Percentiles rank a stretch among this genome's conserved stretches.
These are phyloP conservation scores for Cathartes aura DNA, from an alignment of 2,113 vertebrate species.

Conservation along the genomic window DNA sequence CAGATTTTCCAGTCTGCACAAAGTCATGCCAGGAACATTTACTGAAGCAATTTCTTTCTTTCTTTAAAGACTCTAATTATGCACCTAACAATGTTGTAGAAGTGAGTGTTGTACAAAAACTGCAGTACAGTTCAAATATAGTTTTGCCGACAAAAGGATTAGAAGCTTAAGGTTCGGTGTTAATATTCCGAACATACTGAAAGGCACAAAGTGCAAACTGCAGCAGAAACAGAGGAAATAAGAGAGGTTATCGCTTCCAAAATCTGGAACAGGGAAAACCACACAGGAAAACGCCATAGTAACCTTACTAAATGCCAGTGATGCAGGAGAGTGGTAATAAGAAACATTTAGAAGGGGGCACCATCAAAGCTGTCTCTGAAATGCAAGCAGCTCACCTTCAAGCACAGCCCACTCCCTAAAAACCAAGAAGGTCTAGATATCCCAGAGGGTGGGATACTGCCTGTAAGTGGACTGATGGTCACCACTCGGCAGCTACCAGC, in stretches of 20 bases:
- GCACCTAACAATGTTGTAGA: conserved; percentile 38
- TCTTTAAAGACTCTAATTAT: conserved; percentile 48
- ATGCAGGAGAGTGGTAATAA: not conserved
- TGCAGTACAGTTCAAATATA: not conserved
- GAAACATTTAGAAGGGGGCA: not conserved
- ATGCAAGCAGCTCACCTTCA: not conserved
- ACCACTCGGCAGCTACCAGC: not conserved
- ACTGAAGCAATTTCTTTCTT: conserved; percentile 50
- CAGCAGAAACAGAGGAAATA: not conserved
- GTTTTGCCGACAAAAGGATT: conserved; percentile 22
- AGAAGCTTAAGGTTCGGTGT: not conserved
- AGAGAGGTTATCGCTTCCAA: not conserved
- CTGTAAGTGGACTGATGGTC: not conserved
- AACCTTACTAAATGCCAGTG: not conserved
- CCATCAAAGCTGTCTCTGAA: not conserved
- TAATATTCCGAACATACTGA: not conserved
- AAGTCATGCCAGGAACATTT: conserved; percentile 64
- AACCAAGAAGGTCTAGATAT: not conserved
- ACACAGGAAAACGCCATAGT: not conserved
- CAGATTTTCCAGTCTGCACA: conserved; percentile 63
- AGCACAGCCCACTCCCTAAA: not conserved
- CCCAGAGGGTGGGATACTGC: not conserved
- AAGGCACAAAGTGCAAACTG: not conserved
- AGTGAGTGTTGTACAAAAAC: not conserved
- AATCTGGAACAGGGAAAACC: not conserved